These are phyloP conservation scores for Muscina levida DNA, from an alignment of 2,888 invertebrate genomes.

Conservation along the genomic window DNA sequence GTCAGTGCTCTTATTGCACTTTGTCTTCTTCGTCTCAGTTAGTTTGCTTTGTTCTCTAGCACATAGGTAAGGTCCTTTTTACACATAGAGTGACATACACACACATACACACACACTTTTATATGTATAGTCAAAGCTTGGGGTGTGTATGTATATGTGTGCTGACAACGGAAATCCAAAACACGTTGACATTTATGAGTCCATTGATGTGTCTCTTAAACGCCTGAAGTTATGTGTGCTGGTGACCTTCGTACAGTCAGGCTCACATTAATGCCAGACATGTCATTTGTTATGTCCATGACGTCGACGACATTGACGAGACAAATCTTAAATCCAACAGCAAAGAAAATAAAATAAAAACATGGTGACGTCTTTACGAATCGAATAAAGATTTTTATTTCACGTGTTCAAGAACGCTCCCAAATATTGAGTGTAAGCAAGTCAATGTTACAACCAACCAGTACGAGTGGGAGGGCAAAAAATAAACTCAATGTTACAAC, in stretches of 20 bases:
- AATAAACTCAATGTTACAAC: conserved; percentile 8
- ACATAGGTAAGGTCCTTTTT: no score
- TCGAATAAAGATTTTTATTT: no score
- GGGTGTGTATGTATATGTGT: conserved; percentile 9
- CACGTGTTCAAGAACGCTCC: conserved; percentile 22
- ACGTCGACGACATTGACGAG: neutral
- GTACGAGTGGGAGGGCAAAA: neutral
- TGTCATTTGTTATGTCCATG: conserved; percentile 6
- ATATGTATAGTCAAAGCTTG: no score
- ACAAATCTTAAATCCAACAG: conserved; percentile 14
- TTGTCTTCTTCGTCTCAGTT: no score
- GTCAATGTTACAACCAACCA: neutral
- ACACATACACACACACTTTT: no score
- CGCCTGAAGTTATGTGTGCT: neutral
- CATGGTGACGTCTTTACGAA: no score
- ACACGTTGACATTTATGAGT: conserved; percentile 18
- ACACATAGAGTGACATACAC: no score
- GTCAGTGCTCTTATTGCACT: no score
- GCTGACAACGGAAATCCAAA: conserved; percentile 14
- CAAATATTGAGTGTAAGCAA: neutral
- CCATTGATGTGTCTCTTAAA: neutral
- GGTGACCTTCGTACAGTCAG: conserved; percentile 1
- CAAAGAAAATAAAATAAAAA: no score
- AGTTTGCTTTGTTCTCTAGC: no score
- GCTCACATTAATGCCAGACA: neutral